Evolutionary conservation across 1,140 invertebrate species (phyloP).

Genomic region (Eumaeus atala): DNA sequence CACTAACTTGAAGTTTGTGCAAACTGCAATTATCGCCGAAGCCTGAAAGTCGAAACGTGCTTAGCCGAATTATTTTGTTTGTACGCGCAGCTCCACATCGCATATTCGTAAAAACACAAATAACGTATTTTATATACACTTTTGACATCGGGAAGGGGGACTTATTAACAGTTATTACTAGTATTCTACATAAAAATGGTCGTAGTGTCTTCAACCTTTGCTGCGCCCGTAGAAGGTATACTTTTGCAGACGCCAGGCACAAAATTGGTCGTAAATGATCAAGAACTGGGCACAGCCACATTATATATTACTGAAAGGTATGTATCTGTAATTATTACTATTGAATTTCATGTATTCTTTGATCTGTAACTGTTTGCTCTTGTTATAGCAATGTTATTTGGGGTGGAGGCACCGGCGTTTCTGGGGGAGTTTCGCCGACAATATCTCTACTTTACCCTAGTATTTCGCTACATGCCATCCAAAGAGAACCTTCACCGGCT

Average conservation of each 20-base stretch:
- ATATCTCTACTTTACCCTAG: constrained; percentile 58
- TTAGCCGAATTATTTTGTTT: constrained; percentile 10
- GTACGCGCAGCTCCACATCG: background rate
- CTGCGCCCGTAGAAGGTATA: constrained; percentile 52
- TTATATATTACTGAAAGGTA: constrained; percentile 65
- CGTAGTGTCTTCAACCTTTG: constrained; percentile 56
- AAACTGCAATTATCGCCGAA: no score
- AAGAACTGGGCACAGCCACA: constrained; percentile 58
- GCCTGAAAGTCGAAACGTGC: background rate
- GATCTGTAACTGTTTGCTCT: no score
- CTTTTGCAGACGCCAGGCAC: constrained; percentile 47
- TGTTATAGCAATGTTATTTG: constrained; percentile 55
- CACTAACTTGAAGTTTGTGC: no score
- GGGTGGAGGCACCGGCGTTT: constrained; percentile 46
- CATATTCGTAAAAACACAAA: background rate
- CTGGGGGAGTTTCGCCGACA: constrained; percentile 39
- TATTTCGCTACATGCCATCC: constrained; percentile 65
- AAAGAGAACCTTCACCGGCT: constrained; percentile 53
- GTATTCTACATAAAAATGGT: constrained; percentile 43
- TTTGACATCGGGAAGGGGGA: background rate
- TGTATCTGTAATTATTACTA: constrained; percentile 18
- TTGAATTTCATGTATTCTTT: no score
- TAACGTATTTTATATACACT: background rate
- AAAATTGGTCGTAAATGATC: constrained; percentile 54
- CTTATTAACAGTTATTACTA: background rate